Conservation (phyloP, 2,113 vertebrate species). For the Oncorhynchus mykiss region DNA sequence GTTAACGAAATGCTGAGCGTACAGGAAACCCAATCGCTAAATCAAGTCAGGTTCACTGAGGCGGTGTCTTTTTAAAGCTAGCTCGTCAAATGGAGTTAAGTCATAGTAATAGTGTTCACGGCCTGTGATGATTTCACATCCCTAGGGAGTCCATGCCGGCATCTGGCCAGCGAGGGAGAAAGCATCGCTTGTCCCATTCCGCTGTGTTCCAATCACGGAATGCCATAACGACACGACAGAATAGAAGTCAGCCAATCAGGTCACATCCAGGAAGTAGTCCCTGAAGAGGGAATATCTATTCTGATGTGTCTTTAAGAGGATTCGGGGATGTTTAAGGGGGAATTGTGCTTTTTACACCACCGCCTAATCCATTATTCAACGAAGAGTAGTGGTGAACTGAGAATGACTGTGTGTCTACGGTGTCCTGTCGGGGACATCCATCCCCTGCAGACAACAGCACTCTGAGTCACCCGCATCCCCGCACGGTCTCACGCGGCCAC, state of each 20-base stretch:
- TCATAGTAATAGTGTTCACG: too few species aligned
- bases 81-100: too few species aligned
- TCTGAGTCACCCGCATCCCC: conserved; percentile 46
- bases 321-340: conserved; percentile 47
- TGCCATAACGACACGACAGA: conserved; percentile 30
- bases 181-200: background rate
- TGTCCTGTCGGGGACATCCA: conserved; percentile 50
- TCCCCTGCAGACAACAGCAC: conserved; percentile 47
- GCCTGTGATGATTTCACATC: conserved; percentile 8
- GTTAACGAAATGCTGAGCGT: too few species aligned
- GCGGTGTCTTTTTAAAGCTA: too few species aligned
- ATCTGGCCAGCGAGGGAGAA: conserved; percentile 52
- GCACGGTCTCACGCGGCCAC: background rate
- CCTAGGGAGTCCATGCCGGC: conserved; percentile 41
- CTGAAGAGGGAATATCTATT: conserved; percentile 42
- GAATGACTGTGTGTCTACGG: conserved; percentile 25
- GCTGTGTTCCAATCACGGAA: conserved; percentile 56
- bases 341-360: conserved; percentile 14
- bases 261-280: conserved; percentile 62
- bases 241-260: too few species aligned
- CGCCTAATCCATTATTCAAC: background rate
- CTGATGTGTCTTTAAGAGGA: conserved; percentile 26
- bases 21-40: too few species aligned
- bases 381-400: conserved; percentile 36
- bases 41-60: too few species aligned